These are phyloP conservation scores for Antennarius striatus DNA, from an alignment of 2,113 vertebrate genomes.

Conservation along the genomic window DNA sequence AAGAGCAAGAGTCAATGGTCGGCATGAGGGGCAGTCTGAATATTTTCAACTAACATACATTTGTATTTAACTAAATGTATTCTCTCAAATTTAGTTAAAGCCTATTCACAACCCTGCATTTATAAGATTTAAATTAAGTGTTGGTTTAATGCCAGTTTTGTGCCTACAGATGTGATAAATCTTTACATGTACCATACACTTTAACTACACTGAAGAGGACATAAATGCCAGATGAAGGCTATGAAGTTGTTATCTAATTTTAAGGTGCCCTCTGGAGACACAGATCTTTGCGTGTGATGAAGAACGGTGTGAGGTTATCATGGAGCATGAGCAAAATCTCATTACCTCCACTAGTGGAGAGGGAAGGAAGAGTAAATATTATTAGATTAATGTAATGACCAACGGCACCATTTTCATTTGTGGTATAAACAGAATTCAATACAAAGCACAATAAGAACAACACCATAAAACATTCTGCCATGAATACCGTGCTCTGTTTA, in stretches of 20 bases:
- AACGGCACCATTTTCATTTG: conserved; percentile 82
- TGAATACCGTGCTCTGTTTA: conserved; percentile 21
- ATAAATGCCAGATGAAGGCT: conserved; percentile 47
- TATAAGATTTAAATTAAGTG: conserved; percentile 59
- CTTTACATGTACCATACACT: conserved; percentile 30
- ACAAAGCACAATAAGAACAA: conserved; percentile 65
- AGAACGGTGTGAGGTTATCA: conserved; percentile 57
- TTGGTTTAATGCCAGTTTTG: conserved; percentile 52
- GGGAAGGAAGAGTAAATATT: conserved; percentile 66
- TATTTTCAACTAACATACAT: conserved; percentile 39
- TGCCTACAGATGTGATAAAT: conserved; percentile 52
- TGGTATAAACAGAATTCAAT: conserved; percentile 71
- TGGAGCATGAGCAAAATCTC: conserved; percentile 68
- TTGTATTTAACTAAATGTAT: conserved; percentile 45
- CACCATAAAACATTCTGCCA: conserved; percentile 25
- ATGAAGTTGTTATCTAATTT: conserved; percentile 64
- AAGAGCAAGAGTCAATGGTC: conserved; percentile 43
- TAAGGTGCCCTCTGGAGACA: conserved; percentile 53
- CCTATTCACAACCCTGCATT: conserved; percentile 40
- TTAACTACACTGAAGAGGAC: conserved; percentile 42
- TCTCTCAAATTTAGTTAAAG: conserved; percentile 50
- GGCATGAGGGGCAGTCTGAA: conserved; percentile 33
- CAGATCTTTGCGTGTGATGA: conserved; percentile 57
- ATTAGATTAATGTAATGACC: conserved; percentile 83
- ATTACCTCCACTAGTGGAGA: conserved; percentile 69